Conservation (phyloP, 2,797 vertebrate genomes). For the Pempheris klunzingeri region DNA sequence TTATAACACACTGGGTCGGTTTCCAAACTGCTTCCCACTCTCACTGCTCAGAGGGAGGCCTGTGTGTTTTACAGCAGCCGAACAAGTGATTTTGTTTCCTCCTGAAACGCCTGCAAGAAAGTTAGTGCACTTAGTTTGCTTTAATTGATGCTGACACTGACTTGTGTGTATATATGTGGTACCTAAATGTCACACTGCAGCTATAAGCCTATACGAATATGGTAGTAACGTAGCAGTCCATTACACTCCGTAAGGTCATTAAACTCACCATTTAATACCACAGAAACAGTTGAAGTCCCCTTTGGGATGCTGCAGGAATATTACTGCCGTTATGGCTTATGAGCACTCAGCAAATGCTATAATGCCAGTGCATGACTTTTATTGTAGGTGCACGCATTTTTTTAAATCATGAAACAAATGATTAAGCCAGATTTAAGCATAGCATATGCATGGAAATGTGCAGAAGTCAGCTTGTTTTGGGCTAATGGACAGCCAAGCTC, state of each 20-base stretch:
- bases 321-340: constrained; percentile 44
- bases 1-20: constrained; percentile 28
- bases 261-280: constrained; percentile 66
- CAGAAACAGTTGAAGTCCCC: constrained; percentile 46
- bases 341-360: constrained; percentile 35
- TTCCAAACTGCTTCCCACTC: constrained; percentile 50
- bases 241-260: constrained; percentile 49
- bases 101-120: constrained; percentile 47
- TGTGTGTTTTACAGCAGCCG: constrained; percentile 25
- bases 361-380: constrained; percentile 42
- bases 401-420: constrained; percentile 2
- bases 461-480: neutral
- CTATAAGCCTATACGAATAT: neutral
- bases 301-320: constrained; percentile 35
- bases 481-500: neutral
- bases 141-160: neutral
- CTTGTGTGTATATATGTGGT: neutral
- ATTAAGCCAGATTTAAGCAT: neutral
- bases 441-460: neutral
- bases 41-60: constrained; percentile 43
- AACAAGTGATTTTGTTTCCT: no score
- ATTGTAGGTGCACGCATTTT: constrained; percentile 14
- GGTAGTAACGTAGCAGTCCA: constrained; percentile 2
- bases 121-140: neutral
- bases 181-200: neutral